These are phyloP conservation scores for Sarcophaga bullata DNA, from an alignment of 1,140 invertebrate genomes.

Conservation along the genomic window DNA sequence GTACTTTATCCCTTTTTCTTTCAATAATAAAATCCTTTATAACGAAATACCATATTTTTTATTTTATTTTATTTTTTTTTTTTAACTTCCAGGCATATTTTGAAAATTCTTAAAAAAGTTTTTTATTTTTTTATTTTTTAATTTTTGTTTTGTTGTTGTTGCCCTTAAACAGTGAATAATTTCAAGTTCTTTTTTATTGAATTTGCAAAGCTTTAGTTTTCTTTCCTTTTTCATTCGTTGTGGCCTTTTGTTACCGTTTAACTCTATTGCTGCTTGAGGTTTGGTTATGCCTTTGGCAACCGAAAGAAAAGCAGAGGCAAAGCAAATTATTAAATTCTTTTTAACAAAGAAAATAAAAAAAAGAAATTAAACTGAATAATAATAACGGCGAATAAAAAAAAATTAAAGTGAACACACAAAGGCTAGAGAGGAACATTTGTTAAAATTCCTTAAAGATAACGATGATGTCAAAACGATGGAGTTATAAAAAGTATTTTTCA, in stretches of 20 bases:
- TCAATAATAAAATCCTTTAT: too few relatives aligned
- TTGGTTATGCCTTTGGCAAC: neutral
- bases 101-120: too few relatives aligned
- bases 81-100: too few relatives aligned
- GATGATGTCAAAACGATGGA: neutral
- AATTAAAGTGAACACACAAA: too few relatives aligned
- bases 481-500: neutral
- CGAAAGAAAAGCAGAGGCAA: too few relatives aligned
- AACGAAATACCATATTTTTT: too few relatives aligned
- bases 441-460: neutral
- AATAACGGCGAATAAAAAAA: too few relatives aligned
- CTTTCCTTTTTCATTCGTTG: neutral
- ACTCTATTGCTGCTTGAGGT: neutral
- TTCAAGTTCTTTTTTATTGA: neutral
- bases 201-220: neutral
- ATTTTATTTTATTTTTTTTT: too few relatives aligned
- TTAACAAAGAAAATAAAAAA: neutral
- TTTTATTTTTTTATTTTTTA: too few relatives aligned
- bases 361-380: neutral
- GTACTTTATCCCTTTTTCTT: too few relatives aligned
- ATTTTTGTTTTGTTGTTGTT: neutral
- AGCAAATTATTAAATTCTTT: conserved; percentile 7
- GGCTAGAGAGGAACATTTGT: neutral
- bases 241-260: neutral
- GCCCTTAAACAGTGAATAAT: neutral